phyloP scores from a whole-genome alignment of 2,113 vertebrate species.

The Triplophysa tibetana region DNA sequence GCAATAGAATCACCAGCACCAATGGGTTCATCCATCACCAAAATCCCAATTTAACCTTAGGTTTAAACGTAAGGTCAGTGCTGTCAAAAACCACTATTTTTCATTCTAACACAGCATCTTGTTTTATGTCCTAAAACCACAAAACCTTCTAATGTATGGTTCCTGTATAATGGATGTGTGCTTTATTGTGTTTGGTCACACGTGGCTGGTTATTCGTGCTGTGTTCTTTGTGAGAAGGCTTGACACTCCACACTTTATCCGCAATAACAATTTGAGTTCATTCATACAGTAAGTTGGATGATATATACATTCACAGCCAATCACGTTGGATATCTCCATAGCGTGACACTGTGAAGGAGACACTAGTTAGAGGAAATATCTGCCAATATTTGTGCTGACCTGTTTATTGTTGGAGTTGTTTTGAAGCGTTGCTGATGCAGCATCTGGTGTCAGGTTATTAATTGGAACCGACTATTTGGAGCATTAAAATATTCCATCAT shows the following conservation, averaged over 20 bases:
- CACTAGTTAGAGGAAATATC: neutral
- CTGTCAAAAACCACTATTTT: neutral
- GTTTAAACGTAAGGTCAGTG: neutral
- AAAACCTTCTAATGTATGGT: neutral
- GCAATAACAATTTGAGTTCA: constrained; percentile 9
- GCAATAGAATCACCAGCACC: too few species aligned
- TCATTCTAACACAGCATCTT: neutral
- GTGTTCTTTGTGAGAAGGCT: neutral
- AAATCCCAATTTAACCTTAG: neutral
- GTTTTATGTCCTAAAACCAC: neutral
- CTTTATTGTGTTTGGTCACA: constrained; percentile 1
- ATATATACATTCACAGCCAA: neutral
- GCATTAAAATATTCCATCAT: neutral
- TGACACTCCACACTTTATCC: neutral
- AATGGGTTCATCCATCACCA: neutral
- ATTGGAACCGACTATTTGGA: constrained; percentile 1
- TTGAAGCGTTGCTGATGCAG: constrained; percentile 21
- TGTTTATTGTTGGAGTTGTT: neutral
- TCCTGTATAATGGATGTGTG: neutral
- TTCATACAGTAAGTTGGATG: neutral
- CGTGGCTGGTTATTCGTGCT: neutral
- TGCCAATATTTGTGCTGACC: neutral
- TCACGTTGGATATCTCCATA: neutral
- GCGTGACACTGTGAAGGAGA: neutral
- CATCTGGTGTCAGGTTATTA: neutral